Conservation (phyloP, 2,113 vertebrate species). For the Parotia lawesii region DNA sequence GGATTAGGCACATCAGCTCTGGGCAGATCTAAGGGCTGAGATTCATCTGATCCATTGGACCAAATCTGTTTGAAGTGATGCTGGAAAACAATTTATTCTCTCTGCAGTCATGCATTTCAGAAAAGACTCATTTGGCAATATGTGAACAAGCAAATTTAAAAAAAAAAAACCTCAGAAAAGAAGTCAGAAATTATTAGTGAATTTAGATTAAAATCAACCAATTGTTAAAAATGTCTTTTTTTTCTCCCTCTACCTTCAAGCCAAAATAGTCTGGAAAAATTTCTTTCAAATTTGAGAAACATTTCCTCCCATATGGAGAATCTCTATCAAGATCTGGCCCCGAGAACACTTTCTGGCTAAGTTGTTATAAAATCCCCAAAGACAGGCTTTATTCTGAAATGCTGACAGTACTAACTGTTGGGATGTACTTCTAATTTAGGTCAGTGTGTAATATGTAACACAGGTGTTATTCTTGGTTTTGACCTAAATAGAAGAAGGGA, state of each 20-base stretch:
- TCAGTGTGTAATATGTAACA: conserved; percentile 42
- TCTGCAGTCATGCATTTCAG: not conserved
- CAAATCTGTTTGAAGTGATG: not conserved
- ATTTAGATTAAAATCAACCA: not conserved
- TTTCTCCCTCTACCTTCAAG: not conserved
- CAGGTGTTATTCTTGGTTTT: conserved; percentile 49
- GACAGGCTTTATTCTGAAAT: conserved; percentile 34
- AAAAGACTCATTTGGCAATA: not conserved
- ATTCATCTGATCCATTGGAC: not conserved
- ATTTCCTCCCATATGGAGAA: conserved; percentile 55
- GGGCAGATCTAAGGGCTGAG: not conserved
- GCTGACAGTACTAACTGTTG: conserved; percentile 25
- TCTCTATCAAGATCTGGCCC: conserved; percentile 45
- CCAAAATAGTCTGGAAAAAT: conserved; percentile 37
- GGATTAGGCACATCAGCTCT: not conserved
- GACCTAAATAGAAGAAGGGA: conserved; percentile 17
- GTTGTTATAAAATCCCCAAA: conserved; percentile 14
- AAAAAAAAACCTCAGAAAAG: not conserved
- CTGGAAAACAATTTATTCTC: not conserved
- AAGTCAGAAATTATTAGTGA: not conserved
- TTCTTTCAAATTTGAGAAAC: conserved; percentile 50
- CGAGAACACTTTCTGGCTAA: conserved; percentile 13
- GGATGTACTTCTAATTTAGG: conserved; percentile 39
- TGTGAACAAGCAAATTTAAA: not conserved
- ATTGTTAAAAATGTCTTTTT: not conserved